phyloP scores from a whole-genome alignment of 2,797 vertebrate genomes.

The Lagocephalus sceleratus region DNA sequence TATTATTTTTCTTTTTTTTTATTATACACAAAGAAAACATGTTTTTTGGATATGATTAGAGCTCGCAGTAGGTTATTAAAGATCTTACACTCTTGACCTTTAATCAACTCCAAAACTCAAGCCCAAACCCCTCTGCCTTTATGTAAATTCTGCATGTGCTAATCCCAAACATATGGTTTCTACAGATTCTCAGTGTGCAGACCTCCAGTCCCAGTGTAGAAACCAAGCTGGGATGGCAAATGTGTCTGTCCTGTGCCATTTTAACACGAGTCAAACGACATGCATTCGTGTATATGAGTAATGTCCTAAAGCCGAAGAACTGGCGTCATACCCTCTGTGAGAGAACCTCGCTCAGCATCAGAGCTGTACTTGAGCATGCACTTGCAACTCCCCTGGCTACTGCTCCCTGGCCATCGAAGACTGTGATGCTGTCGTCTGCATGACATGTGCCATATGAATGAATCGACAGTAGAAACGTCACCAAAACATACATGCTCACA shows the following conservation, averaged over 20 bases:
- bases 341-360: constrained; percentile 22
- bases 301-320: neutral
- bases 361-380: constrained; percentile 53
- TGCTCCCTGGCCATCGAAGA: constrained; percentile 32
- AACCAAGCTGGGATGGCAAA: constrained; percentile 60
- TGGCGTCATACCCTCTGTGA: constrained; percentile 16
- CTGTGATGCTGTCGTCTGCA: constrained; percentile 49
- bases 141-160: constrained; percentile 56
- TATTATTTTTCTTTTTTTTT: too few species aligned
- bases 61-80: too few species aligned
- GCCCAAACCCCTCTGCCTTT: constrained; percentile 20
- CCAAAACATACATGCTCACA: too few species aligned
- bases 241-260: constrained; percentile 19
- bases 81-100: too few species aligned
- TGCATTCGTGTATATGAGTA: constrained; percentile 9
- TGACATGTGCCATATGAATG: constrained; percentile 54
- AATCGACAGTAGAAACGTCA: constrained; percentile 11
- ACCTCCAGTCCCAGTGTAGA: constrained; percentile 41
- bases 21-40: too few species aligned
- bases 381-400: constrained; percentile 42
- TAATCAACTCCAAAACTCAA: constrained; percentile 5
- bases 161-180: constrained; percentile 62
- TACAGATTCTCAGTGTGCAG: constrained; percentile 44
- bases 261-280: constrained; percentile 27
- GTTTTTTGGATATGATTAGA: too few species aligned